A percentile compares a stretch with the other conserved stretches of the same genome.
Conservation (phyloP, 2,888 invertebrate genomes). For the Xylocampa areola region DNA sequence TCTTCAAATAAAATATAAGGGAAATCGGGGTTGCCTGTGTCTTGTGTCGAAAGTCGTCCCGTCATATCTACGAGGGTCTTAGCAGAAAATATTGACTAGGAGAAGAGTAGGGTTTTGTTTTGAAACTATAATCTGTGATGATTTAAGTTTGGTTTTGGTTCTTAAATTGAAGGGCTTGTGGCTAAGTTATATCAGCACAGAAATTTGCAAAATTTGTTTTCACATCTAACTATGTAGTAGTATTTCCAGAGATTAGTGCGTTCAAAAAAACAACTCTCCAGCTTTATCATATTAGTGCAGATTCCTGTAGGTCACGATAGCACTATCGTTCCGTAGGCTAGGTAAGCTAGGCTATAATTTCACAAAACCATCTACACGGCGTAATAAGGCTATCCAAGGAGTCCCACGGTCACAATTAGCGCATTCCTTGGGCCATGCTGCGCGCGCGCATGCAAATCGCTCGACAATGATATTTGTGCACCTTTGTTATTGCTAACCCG, state of each 20-base stretch:
- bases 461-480: conserved; percentile 55
- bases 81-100: conserved; percentile 29
- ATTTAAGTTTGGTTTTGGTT: no score
- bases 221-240: no score
- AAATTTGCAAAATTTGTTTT: no score
- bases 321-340: background rate
- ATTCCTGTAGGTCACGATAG: no score
- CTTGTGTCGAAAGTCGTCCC: conserved; percentile 35
- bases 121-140: no score
- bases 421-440: conserved; percentile 36
- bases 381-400: conserved; percentile 5
- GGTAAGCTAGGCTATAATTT: background rate
- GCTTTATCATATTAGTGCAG: no score
- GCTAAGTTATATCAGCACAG: no score
- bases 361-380: background rate
- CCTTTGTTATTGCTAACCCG: conserved; percentile 54
- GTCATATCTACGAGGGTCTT: conserved; percentile 29
- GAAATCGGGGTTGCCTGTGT: conserved; percentile 25
- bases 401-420: conserved; percentile 53
- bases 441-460: conserved; percentile 45
- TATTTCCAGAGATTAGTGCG: no score
- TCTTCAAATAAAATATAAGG: conserved; percentile 43
- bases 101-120: conserved; percentile 34
- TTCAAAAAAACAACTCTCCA: no score
- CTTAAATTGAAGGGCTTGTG: no score